A percentile compares a stretch with the other conserved stretches of the same genome.
Evolutionary conservation across 2,888 invertebrate species (phyloP).

Genomic region (Malacosoma neustria): DNA sequence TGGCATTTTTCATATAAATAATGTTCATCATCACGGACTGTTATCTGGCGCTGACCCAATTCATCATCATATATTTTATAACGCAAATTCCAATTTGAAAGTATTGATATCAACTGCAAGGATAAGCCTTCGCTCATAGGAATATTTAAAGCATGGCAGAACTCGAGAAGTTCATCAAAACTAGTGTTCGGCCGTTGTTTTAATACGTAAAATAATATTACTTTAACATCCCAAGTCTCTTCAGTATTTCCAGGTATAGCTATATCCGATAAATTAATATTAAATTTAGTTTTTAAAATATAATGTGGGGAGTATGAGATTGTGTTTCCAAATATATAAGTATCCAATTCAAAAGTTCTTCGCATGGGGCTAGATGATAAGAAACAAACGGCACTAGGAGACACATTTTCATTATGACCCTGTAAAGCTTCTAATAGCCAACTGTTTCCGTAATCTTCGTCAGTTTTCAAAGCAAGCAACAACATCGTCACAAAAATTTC

Average conservation of each 20-base stretch:
- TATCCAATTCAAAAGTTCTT: constrained; percentile 37
- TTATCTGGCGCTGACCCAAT: constrained; percentile 37
- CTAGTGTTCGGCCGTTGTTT: constrained; percentile 44
- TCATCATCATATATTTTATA: constrained; percentile 46
- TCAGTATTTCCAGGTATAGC: constrained; percentile 56
- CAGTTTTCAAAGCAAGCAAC: constrained; percentile 34
- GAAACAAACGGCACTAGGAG: constrained; percentile 37
- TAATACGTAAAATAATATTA: constrained; percentile 56
- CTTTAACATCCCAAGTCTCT: constrained; percentile 65
- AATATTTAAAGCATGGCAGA: constrained; percentile 52
- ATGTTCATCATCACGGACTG: constrained; percentile 35
- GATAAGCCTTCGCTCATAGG: constrained; percentile 53
- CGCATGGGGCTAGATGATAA: constrained; percentile 39
- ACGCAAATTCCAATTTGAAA: constrained; percentile 56
- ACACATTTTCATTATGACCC: constrained; percentile 44
- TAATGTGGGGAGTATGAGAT: constrained; percentile 51
- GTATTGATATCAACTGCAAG: constrained; percentile 49
- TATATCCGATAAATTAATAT: constrained; percentile 55
- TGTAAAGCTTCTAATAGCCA: constrained; percentile 43
- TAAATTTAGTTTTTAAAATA: constrained; percentile 54
- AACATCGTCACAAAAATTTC: constrained; percentile 45
- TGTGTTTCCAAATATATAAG: constrained; percentile 33
- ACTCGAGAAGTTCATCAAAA: constrained; percentile 40
- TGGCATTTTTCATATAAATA: constrained; percentile 40
- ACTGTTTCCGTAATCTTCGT: constrained; percentile 27